These are phyloP conservation scores for Brachypalpus laphriformis DNA, from an alignment of 2,888 invertebrate species.

Conservation along the genomic window DNA sequence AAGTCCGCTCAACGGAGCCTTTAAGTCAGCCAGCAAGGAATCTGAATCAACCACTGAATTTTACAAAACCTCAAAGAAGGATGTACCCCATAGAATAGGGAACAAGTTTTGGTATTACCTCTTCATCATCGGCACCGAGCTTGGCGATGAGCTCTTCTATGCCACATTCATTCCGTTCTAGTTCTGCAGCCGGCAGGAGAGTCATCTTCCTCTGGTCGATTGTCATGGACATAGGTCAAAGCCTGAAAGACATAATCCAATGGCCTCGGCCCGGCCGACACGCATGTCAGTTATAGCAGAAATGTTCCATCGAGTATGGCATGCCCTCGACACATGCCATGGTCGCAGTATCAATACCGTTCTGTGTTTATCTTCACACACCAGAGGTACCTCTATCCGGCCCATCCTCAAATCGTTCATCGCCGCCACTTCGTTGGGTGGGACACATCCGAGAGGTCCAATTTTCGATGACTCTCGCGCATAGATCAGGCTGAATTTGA, in stretches of 20 bases:
- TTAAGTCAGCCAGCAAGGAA: conserved; percentile 83
- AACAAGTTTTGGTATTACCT: conserved; percentile 93
- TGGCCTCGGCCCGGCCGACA: conserved; percentile 95
- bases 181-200: conserved; percentile 93
- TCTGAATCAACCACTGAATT: conserved; percentile 80
- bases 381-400: conserved; percentile 90
- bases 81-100: conserved; percentile 82
- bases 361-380: conserved; percentile 91
- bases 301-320: conserved; percentile 96
- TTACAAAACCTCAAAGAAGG: conserved; percentile 43
- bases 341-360: conserved; percentile 94
- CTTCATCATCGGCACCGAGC: conserved; percentile 92
- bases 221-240: conserved; percentile 94
- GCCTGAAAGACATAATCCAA: conserved; percentile 92
- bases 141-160: conserved; percentile 96
- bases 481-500: too few species aligned
- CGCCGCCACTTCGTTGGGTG: too few species aligned
- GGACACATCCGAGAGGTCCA: too few species aligned
- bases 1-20: conserved; percentile 79
- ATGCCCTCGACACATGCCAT: conserved; percentile 98
- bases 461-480: too few species aligned
- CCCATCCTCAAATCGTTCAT: too few species aligned
- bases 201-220: conserved; percentile 92
- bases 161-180: conserved; percentile 95
- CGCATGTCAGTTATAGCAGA: conserved; percentile 91